phyloP scores from a whole-genome alignment of 1,140 invertebrate genomes.

The Drosophila sechellia region DNA sequence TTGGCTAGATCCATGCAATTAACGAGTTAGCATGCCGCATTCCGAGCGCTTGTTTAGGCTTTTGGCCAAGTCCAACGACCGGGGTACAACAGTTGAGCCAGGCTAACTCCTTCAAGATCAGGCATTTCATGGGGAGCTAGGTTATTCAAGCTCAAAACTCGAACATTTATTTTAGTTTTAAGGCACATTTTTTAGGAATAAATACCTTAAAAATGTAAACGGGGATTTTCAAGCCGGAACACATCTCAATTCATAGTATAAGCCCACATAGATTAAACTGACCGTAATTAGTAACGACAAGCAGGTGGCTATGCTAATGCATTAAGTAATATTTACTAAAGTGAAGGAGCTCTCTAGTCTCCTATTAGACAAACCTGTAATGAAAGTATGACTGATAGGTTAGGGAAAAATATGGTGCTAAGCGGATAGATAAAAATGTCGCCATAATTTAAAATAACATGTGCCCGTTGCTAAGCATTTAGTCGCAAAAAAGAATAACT shows the following conservation, averaged over 20 bases:
- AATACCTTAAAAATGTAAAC: background rate
- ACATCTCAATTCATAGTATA: slow-evolving; percentile 1
- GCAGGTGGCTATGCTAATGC: slow-evolving; percentile 48
- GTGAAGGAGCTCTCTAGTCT: slow-evolving; percentile 1
- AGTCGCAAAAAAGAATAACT: too few species aligned
- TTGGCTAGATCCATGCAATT: slow-evolving; percentile 49
- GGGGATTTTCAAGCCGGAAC: slow-evolving; percentile 6
- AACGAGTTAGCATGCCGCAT: slow-evolving; percentile 40
- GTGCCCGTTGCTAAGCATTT: slow-evolving; percentile 4
- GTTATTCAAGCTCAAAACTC: background rate
- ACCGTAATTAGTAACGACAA: slow-evolving; percentile 17
- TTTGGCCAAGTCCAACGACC: slow-evolving; percentile 19
- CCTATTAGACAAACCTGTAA: slow-evolving; percentile 12
- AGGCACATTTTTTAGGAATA: background rate
- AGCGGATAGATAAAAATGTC: slow-evolving; percentile 17
- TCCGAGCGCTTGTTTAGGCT: slow-evolving; percentile 28
- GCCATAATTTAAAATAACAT: slow-evolving; percentile 21
- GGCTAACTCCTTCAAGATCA: background rate
- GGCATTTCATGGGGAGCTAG: background rate
- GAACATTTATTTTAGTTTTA: background rate
- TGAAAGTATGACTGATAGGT: slow-evolving; percentile 25
- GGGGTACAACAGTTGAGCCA: slow-evolving; percentile 4
- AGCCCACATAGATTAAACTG: slow-evolving; percentile 19
- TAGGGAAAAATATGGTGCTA: slow-evolving; percentile 15
- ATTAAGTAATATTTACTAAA: slow-evolving; percentile 10